Base-by-base conservation (phyloP, 2,113 vertebrate species). In the Calyptomena viridis region DNA sequence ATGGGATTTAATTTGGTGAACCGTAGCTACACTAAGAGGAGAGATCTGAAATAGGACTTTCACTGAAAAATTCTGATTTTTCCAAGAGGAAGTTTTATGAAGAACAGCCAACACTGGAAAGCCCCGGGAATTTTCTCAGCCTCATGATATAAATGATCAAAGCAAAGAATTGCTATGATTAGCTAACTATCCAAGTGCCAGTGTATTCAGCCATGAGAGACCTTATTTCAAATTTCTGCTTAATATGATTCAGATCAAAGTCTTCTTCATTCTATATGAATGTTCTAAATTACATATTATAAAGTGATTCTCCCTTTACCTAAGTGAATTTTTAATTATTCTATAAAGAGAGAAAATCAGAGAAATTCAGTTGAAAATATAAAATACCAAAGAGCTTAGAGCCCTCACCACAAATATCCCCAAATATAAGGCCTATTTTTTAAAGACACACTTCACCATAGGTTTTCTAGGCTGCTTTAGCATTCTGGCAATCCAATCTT, bases 171-270 rank as follows among this genome's bases (percentile, higher is more conserved):
- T 58, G 33, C 47, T 84, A 2, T 71, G 55, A 89, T 76, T 86
- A 95, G 18, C 37, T 90, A 77, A 90, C 76, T 90, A 79, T 50
- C 42, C 82, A 77, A 93, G 15, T 55, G 42, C 75, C 46, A 89
- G 44, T 28, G 21, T 62, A 69, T 42, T 84, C 47, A 74, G 55
- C 46, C 76, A 78, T 92, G 27, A 81, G 56, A 94, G 78, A 89
- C 60, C 12, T 86, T 15, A 68, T 87, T 94, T 95, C 58, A 82
- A 77, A 50, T 63, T 86, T 81, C 52, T 90, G 17, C 30, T 92
- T 93, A 67, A 81, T 81, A 42, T 56, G 44, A 90, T 74, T 75
- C 76, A 93, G 73, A 94, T 94, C 89, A 90, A 95, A 97, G 93
- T 47, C 50, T 90, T 55, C 19, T 63, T 47, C 47, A 80, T 89